Conservation (phyloP, 2,113 vertebrate species). For the Micromys minutus region DNA sequence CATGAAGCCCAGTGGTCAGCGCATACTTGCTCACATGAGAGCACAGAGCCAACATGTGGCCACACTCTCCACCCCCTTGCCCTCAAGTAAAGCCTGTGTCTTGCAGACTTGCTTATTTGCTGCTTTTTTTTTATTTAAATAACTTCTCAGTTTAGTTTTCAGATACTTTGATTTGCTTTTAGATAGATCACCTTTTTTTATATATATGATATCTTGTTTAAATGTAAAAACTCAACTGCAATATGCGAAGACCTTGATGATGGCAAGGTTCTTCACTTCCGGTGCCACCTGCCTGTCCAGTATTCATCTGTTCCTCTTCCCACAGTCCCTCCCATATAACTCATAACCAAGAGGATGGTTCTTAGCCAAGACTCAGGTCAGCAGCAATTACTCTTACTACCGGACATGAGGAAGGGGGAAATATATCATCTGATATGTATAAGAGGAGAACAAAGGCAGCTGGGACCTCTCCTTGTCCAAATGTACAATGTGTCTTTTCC, state of each 20-base stretch:
- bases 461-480: background rate
- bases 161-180: conserved; percentile 36
- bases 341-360: background rate
- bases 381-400: background rate
- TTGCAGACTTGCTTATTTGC: background rate
- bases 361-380: background rate
- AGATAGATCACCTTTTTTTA: background rate
- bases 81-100: background rate
- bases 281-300: background rate
- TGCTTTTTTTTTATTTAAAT: background rate
- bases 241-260: background rate
- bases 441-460: background rate
- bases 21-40: background rate
- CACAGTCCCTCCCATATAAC: background rate
- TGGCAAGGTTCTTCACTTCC: background rate
- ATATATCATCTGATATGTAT: background rate
- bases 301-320: background rate
- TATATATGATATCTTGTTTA: background rate
- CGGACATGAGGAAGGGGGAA: background rate
- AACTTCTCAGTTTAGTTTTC: background rate
- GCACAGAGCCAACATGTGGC: rapidly evolving
- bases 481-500: background rate
- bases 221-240: conserved; percentile 1
- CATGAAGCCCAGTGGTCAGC: background rate
- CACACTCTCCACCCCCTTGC: background rate